A percentile compares a stretch with the other conserved stretches of the same genome.
Conservation (phyloP, 2,888 invertebrate genomes). For the Drosophila siamana region DNA sequence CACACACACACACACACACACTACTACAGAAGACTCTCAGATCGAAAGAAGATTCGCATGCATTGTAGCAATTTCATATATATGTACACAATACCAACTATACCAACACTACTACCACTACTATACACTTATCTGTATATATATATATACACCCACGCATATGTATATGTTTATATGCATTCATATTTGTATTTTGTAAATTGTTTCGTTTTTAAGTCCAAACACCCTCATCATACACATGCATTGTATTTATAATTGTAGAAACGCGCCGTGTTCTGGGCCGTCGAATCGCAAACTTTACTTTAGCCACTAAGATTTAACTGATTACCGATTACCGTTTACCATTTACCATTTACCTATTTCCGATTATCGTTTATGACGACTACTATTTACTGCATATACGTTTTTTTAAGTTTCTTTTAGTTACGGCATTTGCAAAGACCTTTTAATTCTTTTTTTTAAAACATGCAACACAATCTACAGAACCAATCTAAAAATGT, state of each 20-base stretch:
- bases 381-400: slow-evolving; percentile 22
- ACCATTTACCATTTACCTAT: slow-evolving; percentile 40
- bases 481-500: slow-evolving; percentile 39
- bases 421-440: slow-evolving; percentile 52
- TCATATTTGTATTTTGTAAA: slow-evolving; percentile 64
- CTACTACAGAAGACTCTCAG: slow-evolving; percentile 33
- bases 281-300: slow-evolving; percentile 47
- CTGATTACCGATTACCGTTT: slow-evolving; percentile 55
- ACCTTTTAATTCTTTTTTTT: slow-evolving; percentile 27
- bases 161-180: slow-evolving; percentile 39
- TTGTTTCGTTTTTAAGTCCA: slow-evolving; percentile 71
- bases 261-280: slow-evolving; percentile 33
- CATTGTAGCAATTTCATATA: slow-evolving; percentile 21
- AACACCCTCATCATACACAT: slow-evolving; percentile 35
- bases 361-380: slow-evolving; percentile 19
- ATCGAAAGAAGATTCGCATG: slow-evolving; percentile 18
- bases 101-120: background rate
- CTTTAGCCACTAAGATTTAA: slow-evolving; percentile 66
- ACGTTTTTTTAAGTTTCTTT: slow-evolving; percentile 55
- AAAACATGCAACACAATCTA: slow-evolving; percentile 31
- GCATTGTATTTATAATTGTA: slow-evolving; percentile 69
- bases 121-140: slow-evolving; percentile 34
- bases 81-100: slow-evolving; percentile 27
- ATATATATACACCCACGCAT: slow-evolving; percentile 25
- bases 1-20: slow-evolving; percentile 16